phyloP scores from a whole-genome alignment of 1,140 invertebrate species.

The Drosophila kohkoa region DNA sequence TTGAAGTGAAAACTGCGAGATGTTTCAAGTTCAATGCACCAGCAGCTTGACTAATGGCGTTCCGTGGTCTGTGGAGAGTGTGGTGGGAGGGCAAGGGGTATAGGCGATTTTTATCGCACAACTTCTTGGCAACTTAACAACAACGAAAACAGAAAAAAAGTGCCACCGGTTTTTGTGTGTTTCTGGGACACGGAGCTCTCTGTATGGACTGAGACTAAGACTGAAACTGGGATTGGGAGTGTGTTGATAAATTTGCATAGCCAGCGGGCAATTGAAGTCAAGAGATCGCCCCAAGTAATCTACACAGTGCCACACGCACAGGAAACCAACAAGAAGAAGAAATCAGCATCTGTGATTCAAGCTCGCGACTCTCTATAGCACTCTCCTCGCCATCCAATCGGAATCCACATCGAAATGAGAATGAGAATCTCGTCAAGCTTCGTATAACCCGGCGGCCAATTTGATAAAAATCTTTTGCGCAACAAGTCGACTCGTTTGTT shows the following conservation, averaged over 20 bases:
- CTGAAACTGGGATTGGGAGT: slow-evolving; percentile 26
- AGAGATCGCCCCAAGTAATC: slow-evolving; percentile 50
- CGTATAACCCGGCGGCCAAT: slow-evolving; percentile 59
- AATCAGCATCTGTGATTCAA: slow-evolving; percentile 48
- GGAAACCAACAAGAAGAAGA: slow-evolving; percentile 21
- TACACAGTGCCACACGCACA: slow-evolving; percentile 39
- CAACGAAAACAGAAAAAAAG: slow-evolving; percentile 21
- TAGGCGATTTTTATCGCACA: slow-evolving; percentile 33
- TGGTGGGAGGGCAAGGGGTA: slow-evolving; percentile 2
- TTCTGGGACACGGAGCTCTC: slow-evolving; percentile 62
- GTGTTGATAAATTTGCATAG: slow-evolving; percentile 75
- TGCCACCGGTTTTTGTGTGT: slow-evolving; percentile 78
- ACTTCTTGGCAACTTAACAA: slow-evolving; percentile 15
- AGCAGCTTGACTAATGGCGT: slow-evolving; percentile 39
- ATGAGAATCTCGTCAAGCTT: slow-evolving; percentile 61
- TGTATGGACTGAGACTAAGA: neutral
- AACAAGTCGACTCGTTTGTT: slow-evolving; percentile 52
- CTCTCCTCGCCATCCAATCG: neutral
- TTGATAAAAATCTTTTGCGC: slow-evolving; percentile 65
- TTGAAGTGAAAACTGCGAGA: slow-evolving; percentile 46
- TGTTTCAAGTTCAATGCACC: slow-evolving; percentile 68
- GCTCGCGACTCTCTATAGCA: slow-evolving; percentile 41
- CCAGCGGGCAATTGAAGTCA: slow-evolving; percentile 43
- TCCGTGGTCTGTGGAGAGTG: neutral
- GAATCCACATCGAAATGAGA: slow-evolving; percentile 51